Conservation (phyloP, 2,113 vertebrate species). For the Murina feae region DNA sequence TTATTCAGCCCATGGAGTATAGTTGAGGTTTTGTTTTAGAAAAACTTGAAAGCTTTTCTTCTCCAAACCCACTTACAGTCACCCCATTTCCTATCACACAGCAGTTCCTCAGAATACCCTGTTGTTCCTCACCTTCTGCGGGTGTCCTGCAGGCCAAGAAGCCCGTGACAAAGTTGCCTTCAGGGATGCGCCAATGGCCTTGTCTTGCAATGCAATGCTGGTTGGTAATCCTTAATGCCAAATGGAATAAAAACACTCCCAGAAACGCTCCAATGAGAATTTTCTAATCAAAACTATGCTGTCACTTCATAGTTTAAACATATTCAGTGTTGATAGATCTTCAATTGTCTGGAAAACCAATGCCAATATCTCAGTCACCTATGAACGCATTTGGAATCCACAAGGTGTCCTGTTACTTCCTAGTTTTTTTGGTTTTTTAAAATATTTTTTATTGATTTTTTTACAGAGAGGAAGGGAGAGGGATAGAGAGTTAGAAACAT, state of each 20-base stretch:
- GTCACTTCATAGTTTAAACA: background rate
- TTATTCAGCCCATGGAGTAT: background rate
- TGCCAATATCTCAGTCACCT: background rate
- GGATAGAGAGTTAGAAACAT: too few species aligned
- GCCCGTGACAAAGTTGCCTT: background rate
- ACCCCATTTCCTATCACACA: background rate
- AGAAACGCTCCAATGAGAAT: background rate
- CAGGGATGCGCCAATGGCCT: background rate
- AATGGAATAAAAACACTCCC: background rate
- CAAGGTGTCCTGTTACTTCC: background rate
- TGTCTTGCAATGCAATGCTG: background rate
- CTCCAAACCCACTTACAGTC: background rate
- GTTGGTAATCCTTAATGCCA: background rate
- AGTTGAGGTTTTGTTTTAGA: background rate
- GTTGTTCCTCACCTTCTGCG: fast-evolving
- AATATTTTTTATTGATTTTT: too few species aligned
- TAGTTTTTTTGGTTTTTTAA: too few species aligned
- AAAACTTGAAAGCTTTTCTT: background rate
- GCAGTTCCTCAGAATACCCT: background rate
- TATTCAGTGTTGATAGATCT: background rate
- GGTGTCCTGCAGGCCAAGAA: background rate
- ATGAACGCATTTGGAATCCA: background rate
- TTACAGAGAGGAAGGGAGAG: too few species aligned
- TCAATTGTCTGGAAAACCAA: background rate
- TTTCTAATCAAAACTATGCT: background rate